phyloP scores from a whole-genome alignment of 2,797 vertebrate species.

The Anisognathus igniventris region DNA sequence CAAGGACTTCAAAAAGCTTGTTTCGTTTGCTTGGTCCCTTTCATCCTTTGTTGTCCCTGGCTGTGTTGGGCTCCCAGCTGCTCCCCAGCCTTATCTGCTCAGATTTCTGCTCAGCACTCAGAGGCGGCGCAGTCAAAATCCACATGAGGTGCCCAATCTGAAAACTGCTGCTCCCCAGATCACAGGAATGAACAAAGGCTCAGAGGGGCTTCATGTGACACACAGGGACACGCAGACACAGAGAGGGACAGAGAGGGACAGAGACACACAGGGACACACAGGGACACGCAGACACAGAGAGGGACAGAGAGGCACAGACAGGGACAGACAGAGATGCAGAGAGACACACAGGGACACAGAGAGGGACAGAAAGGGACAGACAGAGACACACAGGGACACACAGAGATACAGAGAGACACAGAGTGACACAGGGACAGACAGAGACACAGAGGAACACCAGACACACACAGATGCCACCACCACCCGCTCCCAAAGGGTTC shows the following conservation, averaged over 20 bases:
- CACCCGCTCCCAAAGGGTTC: fast-evolving
- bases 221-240: fast-evolving
- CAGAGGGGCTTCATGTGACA: neutral
- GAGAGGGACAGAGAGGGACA: neutral
- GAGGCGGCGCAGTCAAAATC: neutral
- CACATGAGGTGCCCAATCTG: neutral
- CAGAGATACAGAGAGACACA: no score
- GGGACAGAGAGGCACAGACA: fast-evolving
- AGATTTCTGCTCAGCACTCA: constrained; percentile 46
- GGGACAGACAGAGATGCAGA: no score
- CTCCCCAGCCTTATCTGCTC: constrained; percentile 46
- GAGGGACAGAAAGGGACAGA: no score
- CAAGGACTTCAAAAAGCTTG: constrained; percentile 64
- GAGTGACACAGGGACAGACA: neutral
- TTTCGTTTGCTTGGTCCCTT: constrained; percentile 55
- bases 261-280: no score
- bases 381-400: no score
- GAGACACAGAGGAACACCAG: no score
- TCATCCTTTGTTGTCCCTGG: constrained; percentile 58
- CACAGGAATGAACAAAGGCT: neutral
- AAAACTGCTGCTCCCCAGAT: neutral
- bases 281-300: neutral
- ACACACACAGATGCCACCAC: neutral
- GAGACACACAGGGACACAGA: no score
- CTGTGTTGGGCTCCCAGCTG: constrained; percentile 45